These are phyloP conservation scores for Chunga burmeisteri DNA, from an alignment of 2,113 vertebrate species.

Conservation along the genomic window DNA sequence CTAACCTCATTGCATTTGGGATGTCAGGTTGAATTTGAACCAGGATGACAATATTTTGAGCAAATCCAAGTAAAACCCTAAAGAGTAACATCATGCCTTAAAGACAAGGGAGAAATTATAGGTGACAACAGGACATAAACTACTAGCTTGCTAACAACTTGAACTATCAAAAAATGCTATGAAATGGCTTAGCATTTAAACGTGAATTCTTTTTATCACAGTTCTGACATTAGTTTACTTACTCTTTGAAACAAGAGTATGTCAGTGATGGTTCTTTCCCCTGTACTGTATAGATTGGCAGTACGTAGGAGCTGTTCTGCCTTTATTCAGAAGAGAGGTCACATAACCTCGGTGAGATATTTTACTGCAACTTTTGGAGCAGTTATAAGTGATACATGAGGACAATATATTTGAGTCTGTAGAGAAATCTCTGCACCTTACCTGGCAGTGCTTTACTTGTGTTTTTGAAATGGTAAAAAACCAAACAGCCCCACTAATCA, in stretches of 20 bases:
- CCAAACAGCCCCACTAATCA: neutral
- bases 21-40: constrained; percentile 34
- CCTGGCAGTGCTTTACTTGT: neutral
- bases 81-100: neutral
- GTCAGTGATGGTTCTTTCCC: neutral
- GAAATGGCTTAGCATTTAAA: neutral
- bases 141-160: neutral
- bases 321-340: neutral
- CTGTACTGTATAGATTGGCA: neutral
- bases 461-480: neutral
- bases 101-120: neutral
- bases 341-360: neutral
- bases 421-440: neutral
- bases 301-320: neutral
- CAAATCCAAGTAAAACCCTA: neutral
- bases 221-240: neutral
- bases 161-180: neutral
- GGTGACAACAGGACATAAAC: neutral
- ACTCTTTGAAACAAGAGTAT: neutral
- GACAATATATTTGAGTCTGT: neutral
- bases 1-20: constrained; percentile 35
- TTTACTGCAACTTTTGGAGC: neutral
- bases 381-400: neutral
- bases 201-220: neutral
- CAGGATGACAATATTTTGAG: neutral